A percentile compares a stretch with the other conserved stretches of the same genome.
phyloP scores from a whole-genome alignment of 2,888 invertebrate species.

The Oeneis ivallda region DNA sequence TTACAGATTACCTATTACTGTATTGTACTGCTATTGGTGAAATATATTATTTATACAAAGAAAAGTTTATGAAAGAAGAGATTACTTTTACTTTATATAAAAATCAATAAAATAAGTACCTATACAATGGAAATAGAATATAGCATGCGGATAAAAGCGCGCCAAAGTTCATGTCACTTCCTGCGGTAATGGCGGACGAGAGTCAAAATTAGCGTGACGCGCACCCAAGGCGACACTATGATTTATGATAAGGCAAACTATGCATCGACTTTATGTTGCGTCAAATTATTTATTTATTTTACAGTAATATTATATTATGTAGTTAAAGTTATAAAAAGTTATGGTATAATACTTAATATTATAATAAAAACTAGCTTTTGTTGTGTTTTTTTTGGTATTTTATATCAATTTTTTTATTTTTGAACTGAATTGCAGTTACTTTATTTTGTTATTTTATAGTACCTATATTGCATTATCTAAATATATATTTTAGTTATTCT shows the following conservation, averaged over 20 bases:
- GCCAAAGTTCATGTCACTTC: conserved; percentile 65
- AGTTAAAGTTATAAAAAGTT: no score
- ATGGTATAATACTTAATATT: no score
- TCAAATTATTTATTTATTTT: neutral
- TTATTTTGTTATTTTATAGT: neutral
- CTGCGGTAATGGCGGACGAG: conserved; percentile 54
- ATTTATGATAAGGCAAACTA: conserved; percentile 52
- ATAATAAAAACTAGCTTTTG: no score
- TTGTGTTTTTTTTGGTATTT: no score
- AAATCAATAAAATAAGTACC: neutral
- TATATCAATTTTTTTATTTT: no score
- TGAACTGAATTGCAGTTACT: no score
- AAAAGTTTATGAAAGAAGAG: no score
- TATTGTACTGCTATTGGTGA: no score
- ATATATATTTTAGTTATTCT: conserved; percentile 37
- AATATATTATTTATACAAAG: no score
- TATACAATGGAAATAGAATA: neutral
- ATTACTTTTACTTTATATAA: no score
- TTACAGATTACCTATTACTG: no score
- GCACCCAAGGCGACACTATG: conserved; percentile 45
- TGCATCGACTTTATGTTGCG: conserved; percentile 39
- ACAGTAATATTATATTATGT: no score
- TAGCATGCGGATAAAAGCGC: conserved; percentile 53
- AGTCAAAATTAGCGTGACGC: conserved; percentile 59
- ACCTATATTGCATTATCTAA: neutral